Conservation (phyloP, 2,888 invertebrate species). For the Synanthedon myopaeformis region DNA sequence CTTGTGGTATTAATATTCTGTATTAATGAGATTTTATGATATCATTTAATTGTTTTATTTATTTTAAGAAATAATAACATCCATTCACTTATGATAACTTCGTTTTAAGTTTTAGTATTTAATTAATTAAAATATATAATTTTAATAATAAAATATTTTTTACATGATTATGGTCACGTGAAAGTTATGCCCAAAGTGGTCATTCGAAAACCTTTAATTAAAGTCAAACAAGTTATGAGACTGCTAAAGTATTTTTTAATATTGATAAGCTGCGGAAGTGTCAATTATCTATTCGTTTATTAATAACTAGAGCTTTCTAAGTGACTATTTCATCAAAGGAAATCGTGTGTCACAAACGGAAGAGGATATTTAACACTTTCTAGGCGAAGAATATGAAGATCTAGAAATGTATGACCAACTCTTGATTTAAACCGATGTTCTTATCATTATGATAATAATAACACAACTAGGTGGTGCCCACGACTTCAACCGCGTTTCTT, state of each 20-base stretch:
- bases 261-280: background rate
- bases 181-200: background rate
- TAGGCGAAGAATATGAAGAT: background rate
- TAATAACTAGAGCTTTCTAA: too few species aligned
- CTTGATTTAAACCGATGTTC: background rate
- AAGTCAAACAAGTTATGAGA: background rate
- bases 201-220: slow-evolving; percentile 14
- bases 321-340: background rate
- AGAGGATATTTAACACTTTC: background rate
- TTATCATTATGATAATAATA: too few species aligned
- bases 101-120: too few species aligned
- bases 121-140: too few species aligned
- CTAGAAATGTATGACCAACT: background rate
- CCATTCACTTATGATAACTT: too few species aligned
- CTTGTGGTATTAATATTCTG: too few species aligned
- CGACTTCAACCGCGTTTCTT: too few species aligned
- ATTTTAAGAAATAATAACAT: too few species aligned
- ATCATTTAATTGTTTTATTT: too few species aligned
- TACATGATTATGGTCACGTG: background rate
- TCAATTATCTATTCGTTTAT: background rate
- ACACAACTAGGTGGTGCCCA: too few species aligned
- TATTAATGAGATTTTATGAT: too few species aligned
- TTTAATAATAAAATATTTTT: too few species aligned
- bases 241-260: background rate
- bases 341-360: background rate